Conservation (phyloP, 2,888 invertebrate genomes). For the Orthosia incerta region DNA sequence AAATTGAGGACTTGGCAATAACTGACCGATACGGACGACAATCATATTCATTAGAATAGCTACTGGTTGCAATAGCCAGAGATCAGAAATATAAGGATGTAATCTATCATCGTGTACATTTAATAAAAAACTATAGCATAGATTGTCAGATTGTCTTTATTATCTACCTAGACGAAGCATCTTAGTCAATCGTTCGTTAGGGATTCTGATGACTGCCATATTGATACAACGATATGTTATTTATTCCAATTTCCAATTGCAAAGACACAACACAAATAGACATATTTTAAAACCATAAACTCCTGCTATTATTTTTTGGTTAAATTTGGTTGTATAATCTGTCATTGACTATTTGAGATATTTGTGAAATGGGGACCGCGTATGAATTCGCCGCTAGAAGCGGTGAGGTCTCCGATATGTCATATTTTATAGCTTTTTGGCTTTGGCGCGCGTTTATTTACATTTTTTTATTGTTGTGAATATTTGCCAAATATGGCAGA, state of each 20-base stretch:
- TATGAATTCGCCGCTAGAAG: no score
- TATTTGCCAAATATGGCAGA: no score
- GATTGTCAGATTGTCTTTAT: constrained; percentile 1
- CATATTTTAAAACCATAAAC: constrained; percentile 13
- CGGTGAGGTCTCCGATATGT: no score
- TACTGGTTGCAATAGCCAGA: background rate
- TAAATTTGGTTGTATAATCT: background rate
- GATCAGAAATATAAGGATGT: background rate
- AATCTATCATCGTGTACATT: constrained; percentile 3
- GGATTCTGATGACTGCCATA: background rate
- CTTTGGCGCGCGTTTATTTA: no score
- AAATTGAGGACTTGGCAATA: background rate
- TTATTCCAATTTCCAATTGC: constrained; percentile 14
- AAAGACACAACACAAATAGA: constrained; percentile 22
- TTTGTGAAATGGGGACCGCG: background rate
- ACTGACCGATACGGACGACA: background rate
- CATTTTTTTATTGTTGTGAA: no score
- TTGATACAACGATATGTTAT: constrained; percentile 24
- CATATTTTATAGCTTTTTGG: no score
- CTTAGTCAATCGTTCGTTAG: constrained; percentile 6
- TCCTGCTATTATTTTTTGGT: constrained; percentile 6
- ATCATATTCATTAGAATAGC: background rate
- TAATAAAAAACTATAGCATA: background rate
- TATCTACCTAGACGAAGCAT: background rate
- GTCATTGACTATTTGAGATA: background rate